These are phyloP conservation scores for Acleris literana DNA, from an alignment of 2,888 invertebrate genomes.

Conservation along the genomic window DNA sequence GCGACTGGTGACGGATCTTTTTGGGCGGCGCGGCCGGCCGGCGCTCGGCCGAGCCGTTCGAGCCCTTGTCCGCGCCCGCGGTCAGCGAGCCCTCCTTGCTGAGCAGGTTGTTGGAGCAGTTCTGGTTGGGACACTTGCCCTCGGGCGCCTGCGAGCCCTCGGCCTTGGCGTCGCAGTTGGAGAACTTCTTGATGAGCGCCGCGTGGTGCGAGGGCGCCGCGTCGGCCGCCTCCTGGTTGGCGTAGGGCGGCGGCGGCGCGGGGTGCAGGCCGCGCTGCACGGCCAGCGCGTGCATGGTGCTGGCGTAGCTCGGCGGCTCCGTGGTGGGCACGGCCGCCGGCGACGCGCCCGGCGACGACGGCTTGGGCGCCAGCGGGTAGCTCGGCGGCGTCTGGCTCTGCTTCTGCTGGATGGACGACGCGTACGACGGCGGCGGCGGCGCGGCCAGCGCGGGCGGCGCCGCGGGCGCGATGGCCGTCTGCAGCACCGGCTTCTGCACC, in stretches of 20 bases:
- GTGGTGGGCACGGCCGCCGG: constrained; percentile 88
- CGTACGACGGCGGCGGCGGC: constrained; percentile 91
- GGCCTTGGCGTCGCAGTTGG: constrained; percentile 79
- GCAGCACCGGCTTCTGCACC: constrained; percentile 96
- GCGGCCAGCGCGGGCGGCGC: constrained; percentile 84
- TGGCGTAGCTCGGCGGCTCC: constrained; percentile 96
- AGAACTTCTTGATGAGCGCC: constrained; percentile 88
- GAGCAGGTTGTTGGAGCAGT: constrained; percentile 75
- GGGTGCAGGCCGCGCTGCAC: constrained; percentile 87
- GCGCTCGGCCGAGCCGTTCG: constrained; percentile 78
- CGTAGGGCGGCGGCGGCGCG: constrained; percentile 88
- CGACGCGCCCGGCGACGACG: constrained; percentile 81
- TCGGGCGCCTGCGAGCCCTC: constrained; percentile 83
- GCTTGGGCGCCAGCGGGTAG: constrained; percentile 80
- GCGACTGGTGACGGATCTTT: constrained; percentile 96
- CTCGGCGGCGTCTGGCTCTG: constrained; percentile 78
- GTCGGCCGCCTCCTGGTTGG: constrained; percentile 69
- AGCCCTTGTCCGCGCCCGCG: constrained; percentile 83
- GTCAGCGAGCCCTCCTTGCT: constrained; percentile 81
- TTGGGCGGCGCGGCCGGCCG: constrained; percentile 78
- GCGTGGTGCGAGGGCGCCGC: constrained; percentile 79
- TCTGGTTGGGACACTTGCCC: constrained; percentile 76
- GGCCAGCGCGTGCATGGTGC: constrained; percentile 93
- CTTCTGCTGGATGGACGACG: constrained; percentile 91
- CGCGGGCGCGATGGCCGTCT: constrained; percentile 97